Base-by-base conservation (phyloP, 2,113 vertebrate species). In the Lipophrys pholis region DNA sequence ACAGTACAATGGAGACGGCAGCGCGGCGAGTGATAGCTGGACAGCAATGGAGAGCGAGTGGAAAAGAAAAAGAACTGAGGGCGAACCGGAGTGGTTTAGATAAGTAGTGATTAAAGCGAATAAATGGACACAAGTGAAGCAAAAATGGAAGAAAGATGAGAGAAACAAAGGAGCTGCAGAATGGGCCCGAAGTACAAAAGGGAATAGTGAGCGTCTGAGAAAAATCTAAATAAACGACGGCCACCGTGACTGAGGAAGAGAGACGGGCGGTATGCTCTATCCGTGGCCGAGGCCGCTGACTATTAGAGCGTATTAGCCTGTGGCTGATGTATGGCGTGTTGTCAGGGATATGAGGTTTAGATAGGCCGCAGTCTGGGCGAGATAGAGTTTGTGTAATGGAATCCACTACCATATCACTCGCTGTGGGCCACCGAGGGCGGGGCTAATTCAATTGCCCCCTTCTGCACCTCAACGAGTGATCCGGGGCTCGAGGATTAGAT, bases 281-380 rank as follows among this genome's bases (percentile, higher is more conserved):
- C 77, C 80, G 68, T 85, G 89, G 76, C 80, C 75, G 76, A 85
- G 65, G 80, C 76, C 58, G 6, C 39, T 16, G 42, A 76, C 85
- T 73, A 90, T 90, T 89, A 89, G 56, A 83, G 81, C 76, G 76
- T 90, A 90, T 92, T 91, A 91, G 86, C 82, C 84, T 88, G 89
- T 80, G 88, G 91, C 83, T 92, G 91, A 92, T 92, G 78, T 90
- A 92, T 92, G 87, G 91, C 82, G 66, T 69, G 72, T 90, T 90
- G 91, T 92, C 91, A 90, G 83, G 83, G 87, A 90, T 90, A 92
- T 91, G 90, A 91, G 87, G 87, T 91, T 91, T 88, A 85, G 87
- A 90, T 89, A 86, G 86, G 83, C 85, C 50, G 68, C 70, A 82
- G 85, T 87, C 84, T 86, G 82, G 74, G 70, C 69, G 78, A 89